Percentiles rank a stretch among this genome's conserved stretches.
These are phyloP conservation scores for Eriosoma lanigerum DNA, from an alignment of 1,140 invertebrate species.

Conservation along the genomic window DNA sequence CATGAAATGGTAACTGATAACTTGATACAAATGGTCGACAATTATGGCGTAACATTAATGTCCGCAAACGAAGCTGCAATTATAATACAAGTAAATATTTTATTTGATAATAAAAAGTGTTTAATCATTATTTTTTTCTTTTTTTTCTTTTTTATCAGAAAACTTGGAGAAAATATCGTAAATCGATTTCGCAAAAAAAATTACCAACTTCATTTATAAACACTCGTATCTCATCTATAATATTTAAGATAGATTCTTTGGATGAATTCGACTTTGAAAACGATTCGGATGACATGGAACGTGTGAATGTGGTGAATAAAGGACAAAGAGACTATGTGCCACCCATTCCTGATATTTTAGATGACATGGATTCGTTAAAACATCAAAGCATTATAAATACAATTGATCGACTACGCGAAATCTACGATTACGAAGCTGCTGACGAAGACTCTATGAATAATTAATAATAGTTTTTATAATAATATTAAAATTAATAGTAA, in stretches of 20 bases:
- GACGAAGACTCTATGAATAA: no score
- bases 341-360: not conserved
- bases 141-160: no score
- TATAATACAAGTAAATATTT: not conserved
- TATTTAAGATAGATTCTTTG: not conserved
- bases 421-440: not conserved
- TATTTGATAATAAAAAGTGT: not conserved
- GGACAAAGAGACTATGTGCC: constrained; percentile 1
- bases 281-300: not conserved
- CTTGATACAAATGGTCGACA: not conserved
- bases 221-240: no score
- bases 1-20: not conserved
- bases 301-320: not conserved
- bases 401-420: not conserved
- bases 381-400: not conserved
- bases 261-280: not conserved
- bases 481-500: no score
- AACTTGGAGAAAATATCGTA: no score
- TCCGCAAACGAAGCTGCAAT: not conserved
- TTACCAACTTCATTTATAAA: no score
- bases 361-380: not conserved
- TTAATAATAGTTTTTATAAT: no score
- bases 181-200: no score
- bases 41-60: not conserved
- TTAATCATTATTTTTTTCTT: no score